A percentile compares a stretch with the other conserved stretches of the same genome.
phyloP scores from a whole-genome alignment of 2,888 invertebrate genomes.

The Diaprepes abbreviatus region DNA sequence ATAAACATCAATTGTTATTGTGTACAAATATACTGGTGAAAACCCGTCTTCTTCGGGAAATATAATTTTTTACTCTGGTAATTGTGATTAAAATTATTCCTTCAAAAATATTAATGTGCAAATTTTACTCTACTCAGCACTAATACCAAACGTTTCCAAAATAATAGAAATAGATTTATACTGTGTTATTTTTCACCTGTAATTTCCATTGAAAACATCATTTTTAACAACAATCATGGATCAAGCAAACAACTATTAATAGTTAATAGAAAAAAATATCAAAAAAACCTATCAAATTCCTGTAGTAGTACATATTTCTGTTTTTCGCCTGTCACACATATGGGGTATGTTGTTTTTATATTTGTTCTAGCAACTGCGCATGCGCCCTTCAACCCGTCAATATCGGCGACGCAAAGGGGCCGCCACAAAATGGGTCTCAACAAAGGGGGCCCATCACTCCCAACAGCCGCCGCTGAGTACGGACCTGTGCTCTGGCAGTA shows the following conservation, averaged over 20 bases:
- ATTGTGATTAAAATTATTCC: too few species aligned
- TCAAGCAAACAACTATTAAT: constrained; percentile 4
- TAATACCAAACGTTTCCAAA: too few species aligned
- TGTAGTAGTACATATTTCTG: constrained; percentile 3
- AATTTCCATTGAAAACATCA: too few species aligned
- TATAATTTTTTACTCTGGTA: too few species aligned
- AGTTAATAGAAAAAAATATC: not conserved
- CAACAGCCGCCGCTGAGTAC: constrained; percentile 35
- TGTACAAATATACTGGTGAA: too few species aligned
- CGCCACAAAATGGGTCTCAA: constrained; percentile 27
- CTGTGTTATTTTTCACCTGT: too few species aligned
- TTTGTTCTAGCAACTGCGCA: constrained; percentile 63
- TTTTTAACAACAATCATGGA: constrained; percentile 22
- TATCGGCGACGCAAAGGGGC: constrained; percentile 16
- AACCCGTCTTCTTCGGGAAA: too few species aligned
- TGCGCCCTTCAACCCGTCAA: constrained; percentile 7
- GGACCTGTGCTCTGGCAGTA: constrained; percentile 47
- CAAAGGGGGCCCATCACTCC: constrained; percentile 29
- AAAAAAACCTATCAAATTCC: not conserved
- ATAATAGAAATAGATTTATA: too few species aligned
- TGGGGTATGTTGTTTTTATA: constrained; percentile 67
- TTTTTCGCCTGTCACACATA: constrained; percentile 65
- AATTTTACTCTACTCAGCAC: too few species aligned
- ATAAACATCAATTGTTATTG: too few species aligned
- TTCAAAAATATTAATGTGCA: too few species aligned